These are phyloP conservation scores for Xylota sylvarum DNA, from an alignment of 2,888 invertebrate genomes.

Conservation along the genomic window DNA sequence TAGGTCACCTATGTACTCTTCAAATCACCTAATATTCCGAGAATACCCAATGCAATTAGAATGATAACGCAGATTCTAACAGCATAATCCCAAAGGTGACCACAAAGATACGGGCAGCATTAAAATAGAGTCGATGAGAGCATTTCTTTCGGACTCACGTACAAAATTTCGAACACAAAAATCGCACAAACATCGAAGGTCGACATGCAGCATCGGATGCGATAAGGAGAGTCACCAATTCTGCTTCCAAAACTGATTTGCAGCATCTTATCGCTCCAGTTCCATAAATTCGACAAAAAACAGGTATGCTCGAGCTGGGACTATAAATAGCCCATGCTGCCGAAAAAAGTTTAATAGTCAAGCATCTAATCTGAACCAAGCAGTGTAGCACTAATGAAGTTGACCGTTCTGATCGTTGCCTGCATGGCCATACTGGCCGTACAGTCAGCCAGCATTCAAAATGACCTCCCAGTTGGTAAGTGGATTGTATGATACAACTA, in stretches of 20 bases:
- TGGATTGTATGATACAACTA: not conserved
- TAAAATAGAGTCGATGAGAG: conserved; percentile 2
- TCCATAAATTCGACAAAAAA: no score
- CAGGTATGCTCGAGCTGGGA: no score
- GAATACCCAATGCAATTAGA: not conserved
- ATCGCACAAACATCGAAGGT: conserved; percentile 18
- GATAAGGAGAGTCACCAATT: conserved; percentile 24
- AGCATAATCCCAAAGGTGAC: conserved; percentile 34
- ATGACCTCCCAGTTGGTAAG: conserved; percentile 45
- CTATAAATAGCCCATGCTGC: conserved; percentile 40
- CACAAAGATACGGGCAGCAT: conserved; percentile 21
- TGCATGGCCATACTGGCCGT: conserved; percentile 81
- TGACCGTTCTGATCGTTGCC: conserved; percentile 80
- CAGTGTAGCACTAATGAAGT: conserved; percentile 79
- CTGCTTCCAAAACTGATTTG: conserved; percentile 8
- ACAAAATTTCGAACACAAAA: not conserved
- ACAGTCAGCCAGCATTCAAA: conserved; percentile 78
- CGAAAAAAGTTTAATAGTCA: conserved; percentile 16
- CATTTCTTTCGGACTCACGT: not conserved
- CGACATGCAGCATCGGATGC: conserved; percentile 22
- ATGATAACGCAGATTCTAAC: no score
- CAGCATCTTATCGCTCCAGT: conserved; percentile 34
- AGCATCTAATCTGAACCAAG: conserved; percentile 68
- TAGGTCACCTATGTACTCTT: not conserved
- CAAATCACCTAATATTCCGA: not conserved